Evolutionary conservation across 2,888 invertebrate species (phyloP), one percentile per base, ranked within the genome.

Genomic region (Pyralis farinalis): DNA sequence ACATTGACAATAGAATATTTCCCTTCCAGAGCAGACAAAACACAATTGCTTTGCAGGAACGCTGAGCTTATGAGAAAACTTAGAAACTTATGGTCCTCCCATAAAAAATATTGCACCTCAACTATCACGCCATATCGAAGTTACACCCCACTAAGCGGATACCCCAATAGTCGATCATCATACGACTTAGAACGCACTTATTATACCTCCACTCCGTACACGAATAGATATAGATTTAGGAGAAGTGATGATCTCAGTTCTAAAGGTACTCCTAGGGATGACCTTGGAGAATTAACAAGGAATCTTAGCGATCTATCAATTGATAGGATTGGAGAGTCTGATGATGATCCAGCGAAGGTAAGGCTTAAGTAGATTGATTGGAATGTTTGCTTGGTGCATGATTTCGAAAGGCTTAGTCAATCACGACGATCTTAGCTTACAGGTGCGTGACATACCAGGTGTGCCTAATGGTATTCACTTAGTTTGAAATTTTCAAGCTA

Each of bases 21-120:
- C 56, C 64, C 59, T 90, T 91, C 75, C 90, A 93, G 92, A 91
- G 76, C 80, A 77, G 92, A 92, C 64, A 90, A 81, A 75, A 75
- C 84, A 68, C 90, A 90, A 70, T 87, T 92, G 81, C 90, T 89
- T 80, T 87, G 83, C 75, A 91, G 91, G 73, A 92, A 92, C 74
- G 79, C 82, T 60, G 91, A 91, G 60, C 85, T 92, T 65, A 90
- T 91, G 88, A 84, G 87, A 73, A 91, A 91, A 73, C 87, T 92
- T 57, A 87, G 90, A 67, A 89, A 84, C 55, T 73, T 92, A 48
- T 92, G 92, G 91, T 87, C 81, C 66, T 91, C 90, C 69, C 91
- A 92, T 82, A 91, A 91, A 71, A 90, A 91, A 57, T 88, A 89
- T 69, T 89, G 89, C 82, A 88, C 85, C 8, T 82, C 79, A 51